Evolutionary conservation across 23 tunicate genomes (phyloP), one percentile per base, ranked within the genome.

Genomic region (Styela clava): DNA sequence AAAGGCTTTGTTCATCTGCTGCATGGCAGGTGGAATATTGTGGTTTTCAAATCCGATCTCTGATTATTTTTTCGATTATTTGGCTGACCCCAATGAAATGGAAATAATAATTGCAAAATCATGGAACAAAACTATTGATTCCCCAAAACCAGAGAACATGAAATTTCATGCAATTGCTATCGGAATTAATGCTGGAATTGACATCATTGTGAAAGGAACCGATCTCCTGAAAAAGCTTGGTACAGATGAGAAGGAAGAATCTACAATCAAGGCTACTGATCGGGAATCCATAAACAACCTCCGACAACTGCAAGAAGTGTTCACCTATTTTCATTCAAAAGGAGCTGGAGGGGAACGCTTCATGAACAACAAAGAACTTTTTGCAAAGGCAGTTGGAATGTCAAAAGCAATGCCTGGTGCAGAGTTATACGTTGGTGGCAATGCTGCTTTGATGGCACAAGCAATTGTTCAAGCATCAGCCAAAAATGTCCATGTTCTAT

Each of bases 391-490:
- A 30, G 72, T 93, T 26, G 82, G 74, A 67, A 61, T 52, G 35
- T 83, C 93, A 18, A 87, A 44, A 67, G 74, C 31, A 0, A 51
- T 86, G 35, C 61, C 86, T 20, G 74, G 72, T 67, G 74, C 74
- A 16, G 82, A 93, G 98, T 82, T 88, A 31, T 87, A 52, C 61
- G 78, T 93, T 71, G 98, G 98, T 81, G 98, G 98, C 32, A 93
- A 93, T 81, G 98, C 84, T 64, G 98, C 98, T n/a, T 69, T 93
- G 56, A 93, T 93, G 84, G 98, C 98, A 34, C 87, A 93, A 64
- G 44, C 78, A 78, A 61, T 80, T 74, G 31, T 61, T 81, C n/a
- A n/a, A 68, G 28, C 65, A 83, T 52, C 67, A 30, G 35, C 77
- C 18, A 71, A 64, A n/a, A 52, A 81, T 51, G 91, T 86, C 44